Evolutionary conservation across 2,888 invertebrate genomes (phyloP).

Genomic region (Vanessa cardui): DNA sequence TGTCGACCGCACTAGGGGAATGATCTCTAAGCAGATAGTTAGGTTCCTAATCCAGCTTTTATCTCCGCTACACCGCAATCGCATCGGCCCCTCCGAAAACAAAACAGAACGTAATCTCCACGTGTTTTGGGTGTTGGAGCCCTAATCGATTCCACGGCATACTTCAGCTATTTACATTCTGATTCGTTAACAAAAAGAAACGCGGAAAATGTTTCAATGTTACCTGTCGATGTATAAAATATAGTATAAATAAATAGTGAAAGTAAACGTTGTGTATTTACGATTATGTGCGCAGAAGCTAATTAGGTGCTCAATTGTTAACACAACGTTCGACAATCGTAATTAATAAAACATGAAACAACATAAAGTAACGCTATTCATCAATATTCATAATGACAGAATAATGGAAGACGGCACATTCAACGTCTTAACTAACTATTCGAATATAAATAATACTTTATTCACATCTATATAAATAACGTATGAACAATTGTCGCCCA

Average conservation of each 20-base stretch:
- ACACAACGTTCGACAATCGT: conserved; percentile 11
- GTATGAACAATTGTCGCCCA: no score
- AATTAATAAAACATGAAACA: conserved; percentile 25
- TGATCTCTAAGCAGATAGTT: conserved; percentile 27
- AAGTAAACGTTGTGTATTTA: conserved; percentile 8
- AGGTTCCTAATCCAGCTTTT: conserved; percentile 36
- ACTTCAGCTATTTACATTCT: conserved; percentile 21
- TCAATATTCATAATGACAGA: conserved; percentile 1
- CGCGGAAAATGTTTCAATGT: conserved; percentile 21
- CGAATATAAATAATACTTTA: no score
- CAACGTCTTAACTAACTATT: neutral
- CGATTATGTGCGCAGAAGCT: neutral
- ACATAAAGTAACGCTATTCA: conserved; percentile 5
- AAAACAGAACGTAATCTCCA: conserved; percentile 37
- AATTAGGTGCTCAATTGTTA: conserved; percentile 10
- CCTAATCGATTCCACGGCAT: conserved; percentile 31
- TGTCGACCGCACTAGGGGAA: conserved; percentile 17
- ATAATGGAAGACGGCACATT: neutral
- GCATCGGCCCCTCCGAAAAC: conserved; percentile 34
- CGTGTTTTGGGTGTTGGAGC: conserved; percentile 27
- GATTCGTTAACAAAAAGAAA: conserved; percentile 21
- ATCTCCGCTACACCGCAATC: conserved; percentile 31
- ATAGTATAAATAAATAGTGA: conserved; percentile 12
- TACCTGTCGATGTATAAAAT: conserved; percentile 5
- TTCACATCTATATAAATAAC: no score